Evolutionary conservation across 37 sponge, comb jelly and placozoan species (phyloP).

Genomic region (Hormiphora californensis): DNA sequence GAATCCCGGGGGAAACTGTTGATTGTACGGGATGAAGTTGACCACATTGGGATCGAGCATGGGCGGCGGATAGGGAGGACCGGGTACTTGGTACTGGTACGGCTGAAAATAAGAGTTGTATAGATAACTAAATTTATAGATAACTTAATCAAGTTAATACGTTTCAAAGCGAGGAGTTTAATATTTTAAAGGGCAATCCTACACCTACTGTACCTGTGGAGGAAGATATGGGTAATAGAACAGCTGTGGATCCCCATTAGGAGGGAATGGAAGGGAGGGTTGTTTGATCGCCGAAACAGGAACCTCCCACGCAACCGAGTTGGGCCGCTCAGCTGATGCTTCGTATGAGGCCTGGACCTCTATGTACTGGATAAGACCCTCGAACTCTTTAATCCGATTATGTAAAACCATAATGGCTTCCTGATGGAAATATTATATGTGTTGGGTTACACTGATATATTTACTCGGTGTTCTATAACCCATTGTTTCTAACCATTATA

Average conservation of each 20-base stretch:
- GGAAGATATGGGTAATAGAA: constrained; percentile 34
- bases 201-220: background rate
- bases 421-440: background rate
- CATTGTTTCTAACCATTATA: too few species aligned
- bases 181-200: background rate
- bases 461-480: too few species aligned
- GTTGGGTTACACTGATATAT: background rate
- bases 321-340: constrained; percentile 21
- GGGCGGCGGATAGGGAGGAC: background rate
- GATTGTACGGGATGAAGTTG: constrained; percentile 46
- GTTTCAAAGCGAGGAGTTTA: background rate
- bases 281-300: constrained; percentile 49
- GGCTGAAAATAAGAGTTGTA: too few species aligned
- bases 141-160: too few species aligned
- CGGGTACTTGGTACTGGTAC: background rate
- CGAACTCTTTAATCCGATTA: constrained; percentile 42
- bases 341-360: constrained; percentile 48
- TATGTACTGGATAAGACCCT: constrained; percentile 49
- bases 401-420: constrained; percentile 49
- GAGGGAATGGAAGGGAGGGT: constrained; percentile 36
- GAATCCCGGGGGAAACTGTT: background rate
- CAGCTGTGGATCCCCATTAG: constrained; percentile 21
- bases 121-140: too few species aligned
- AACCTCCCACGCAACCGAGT: constrained; percentile 46
- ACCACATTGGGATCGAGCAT: constrained; percentile 46